Percentiles rank a stretch among this genome's conserved stretches.
Conservation (phyloP, 2,797 vertebrate genomes). For the Erethizon dorsatum region DNA sequence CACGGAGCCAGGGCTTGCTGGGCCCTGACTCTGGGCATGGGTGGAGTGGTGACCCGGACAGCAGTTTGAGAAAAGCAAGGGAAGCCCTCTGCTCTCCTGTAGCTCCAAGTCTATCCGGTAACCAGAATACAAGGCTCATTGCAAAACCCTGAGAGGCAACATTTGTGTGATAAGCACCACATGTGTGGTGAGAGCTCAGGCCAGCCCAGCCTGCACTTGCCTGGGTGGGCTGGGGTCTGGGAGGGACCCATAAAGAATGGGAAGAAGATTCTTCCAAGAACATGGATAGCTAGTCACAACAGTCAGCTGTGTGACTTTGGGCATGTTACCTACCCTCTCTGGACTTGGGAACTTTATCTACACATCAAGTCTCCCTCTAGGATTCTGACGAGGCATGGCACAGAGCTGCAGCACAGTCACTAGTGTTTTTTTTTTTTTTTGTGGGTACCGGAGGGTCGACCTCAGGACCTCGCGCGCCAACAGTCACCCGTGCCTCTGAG, state of each 20-base stretch:
- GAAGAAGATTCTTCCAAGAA: slow-evolving; percentile 38
- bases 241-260: slow-evolving; percentile 43
- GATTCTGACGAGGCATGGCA: background rate
- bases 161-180: slow-evolving; percentile 79
- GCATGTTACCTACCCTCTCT: slow-evolving; percentile 15
- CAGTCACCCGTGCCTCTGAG: too few species aligned
- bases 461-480: too few species aligned
- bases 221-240: slow-evolving; percentile 74
- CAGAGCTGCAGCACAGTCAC: background rate
- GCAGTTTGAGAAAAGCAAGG: background rate
- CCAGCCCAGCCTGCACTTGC: slow-evolving; percentile 24
- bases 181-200: slow-evolving; percentile 54
- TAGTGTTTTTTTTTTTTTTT: too few species aligned
- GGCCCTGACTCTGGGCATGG: background rate
- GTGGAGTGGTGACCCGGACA: background rate
- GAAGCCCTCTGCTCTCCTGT: background rate
- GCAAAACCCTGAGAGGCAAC: slow-evolving; percentile 49
- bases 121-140: slow-evolving; percentile 62
- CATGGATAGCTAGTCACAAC: background rate
- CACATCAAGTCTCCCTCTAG: background rate
- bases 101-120: background rate
- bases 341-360: background rate
- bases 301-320: slow-evolving; percentile 19
- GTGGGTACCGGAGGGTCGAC: too few species aligned
- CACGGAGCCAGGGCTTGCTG: background rate